Base-by-base conservation (phyloP, 2,888 invertebrate genomes). In the Acleris emargana region DNA sequence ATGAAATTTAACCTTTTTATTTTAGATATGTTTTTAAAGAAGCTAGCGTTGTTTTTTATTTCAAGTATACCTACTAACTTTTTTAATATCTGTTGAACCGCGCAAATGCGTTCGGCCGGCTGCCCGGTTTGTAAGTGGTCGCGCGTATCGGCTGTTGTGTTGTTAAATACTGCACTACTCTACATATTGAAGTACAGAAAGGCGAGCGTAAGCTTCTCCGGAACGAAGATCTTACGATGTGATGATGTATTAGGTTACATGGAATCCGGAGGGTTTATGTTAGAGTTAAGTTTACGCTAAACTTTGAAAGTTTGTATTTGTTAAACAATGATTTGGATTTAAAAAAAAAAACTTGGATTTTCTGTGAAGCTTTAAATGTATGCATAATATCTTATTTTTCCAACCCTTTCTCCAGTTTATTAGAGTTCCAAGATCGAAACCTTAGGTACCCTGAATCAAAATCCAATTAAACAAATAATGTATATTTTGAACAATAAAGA, bases 161-260 rank as follows among this genome's bases (percentile, higher is more conserved):
- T 87, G 86, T 92, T 92, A 92, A 92, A 92, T 92, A 92, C 90
- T 76, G 80, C 80, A 83, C 83, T 88, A 88, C 83, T 87, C 87
- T 89, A 89, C 87, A 89, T 91, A 90, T 89, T 75, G 78, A 74
- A 79, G 78, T 76, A 71, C 82, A 77, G 82, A 82, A 84, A 82
- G 81, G 81, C 79, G 73, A 82, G 79, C 78, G 72, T 71, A 68
- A 67, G 28, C 69, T 66, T 67, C 68, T 58, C 61, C 62, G 43
- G 63, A 67, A 67, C 68, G 64, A 70, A 55, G 63, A 69, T 53
- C 62, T 50, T 42, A 60, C 55, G 32, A n/a, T 59, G 58, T 38
- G 43, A 25, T 49, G 47, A 51, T 58, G 20, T 11, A 38, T 38
- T 49, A 3, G 9, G 11, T 49, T 20, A 20, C 20, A 49, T 20